Evolutionary conservation across 2,888 invertebrate genomes (phyloP), one percentile per base, ranked within the genome.

Genomic region (Trileptium ribeirensis): DNA sequence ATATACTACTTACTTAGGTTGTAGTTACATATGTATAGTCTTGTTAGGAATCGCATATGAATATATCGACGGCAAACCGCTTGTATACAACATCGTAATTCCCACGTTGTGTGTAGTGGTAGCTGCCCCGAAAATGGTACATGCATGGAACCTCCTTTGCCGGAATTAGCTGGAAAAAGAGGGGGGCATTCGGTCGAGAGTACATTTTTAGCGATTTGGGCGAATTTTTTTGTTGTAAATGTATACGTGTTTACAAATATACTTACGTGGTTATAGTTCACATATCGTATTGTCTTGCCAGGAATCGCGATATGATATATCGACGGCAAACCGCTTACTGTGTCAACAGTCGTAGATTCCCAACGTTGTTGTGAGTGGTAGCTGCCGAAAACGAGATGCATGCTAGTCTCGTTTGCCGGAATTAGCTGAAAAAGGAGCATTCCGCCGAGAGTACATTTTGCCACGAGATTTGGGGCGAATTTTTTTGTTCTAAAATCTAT

Each of bases 11-110:
- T n/a, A n/a, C n/a, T n/a, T n/a, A n/a, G n/a, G n/a, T n/a, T n/a
- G n/a, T n/a, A n/a, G n/a, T n/a, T n/a, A n/a, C n/a, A n/a, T n/a
- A n/a, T n/a, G n/a, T n/a, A n/a, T n/a, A n/a, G n/a, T n/a, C n/a
- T n/a, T n/a, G n/a, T n/a, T n/a, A 51, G 74, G 74, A 8, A 36
- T 70, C 34, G 74, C 74, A 8, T 70, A 70, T 31, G 74, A 70
- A 70, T 70, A 70, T 70, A 36, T 70, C 8, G 19, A 31, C n/a
- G 74, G 74, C 8, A 15, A 19, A 19, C 8, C 74, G 8, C 74
- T 70, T 19, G 74, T 70, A 15, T 8, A 31, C 37, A 70, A 19
- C 19, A n/a, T 70, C 31, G 8, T 8, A 8, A n/a, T 15, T 70
- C 8, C 74, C 8, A 31, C 33, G 19, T 15, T 70, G 34, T 70